Evolutionary conservation across 2,113 vertebrate species (phyloP), one percentile per base, ranked within the genome.

Genomic region (Hippopotamus amphibius): DNA sequence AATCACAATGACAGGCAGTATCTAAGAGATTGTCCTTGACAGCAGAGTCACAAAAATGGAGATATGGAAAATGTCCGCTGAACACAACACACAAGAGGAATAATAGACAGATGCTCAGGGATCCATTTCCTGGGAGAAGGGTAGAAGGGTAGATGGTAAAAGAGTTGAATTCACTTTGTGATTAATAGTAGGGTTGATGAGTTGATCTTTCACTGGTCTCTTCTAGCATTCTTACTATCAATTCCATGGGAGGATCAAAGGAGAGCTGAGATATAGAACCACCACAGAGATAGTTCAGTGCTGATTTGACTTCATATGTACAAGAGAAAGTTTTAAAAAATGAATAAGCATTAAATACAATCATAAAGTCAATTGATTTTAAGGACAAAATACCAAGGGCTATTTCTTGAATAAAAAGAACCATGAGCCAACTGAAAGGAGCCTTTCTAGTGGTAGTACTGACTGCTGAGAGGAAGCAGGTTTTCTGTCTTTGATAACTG

Each of bases 1-100:
- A 96, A 97, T 97, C 93, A 72, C 92, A 92, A 85, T 68, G 97
- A 88, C 76, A 85, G 84, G 95, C 80, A 95, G 87, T 46, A 48
- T 85, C 76, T 94, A 80, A 53, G 50, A 93, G 92, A 93, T 88
- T 90, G 85, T 82, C 92, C 93, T 84, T 88, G 83, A 97, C 80
- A 93, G 95, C 66, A 88, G 84, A 93, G 93, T 71, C 43, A 41
- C 59, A 28, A 82, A 97, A 80, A 92, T 72, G 69, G 87, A 97
- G 96, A 61, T 59, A 85, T 3, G n/a, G 93, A 82, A 92, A 77
- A 96, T 90, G 90, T 95, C 74, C 1, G 0, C 65, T 37, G 30
- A 90, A 80, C 21, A 80, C 69, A 95, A 96, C 93, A 97, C 90
- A 96, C 80, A 93, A 89, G 95, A 74, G 92, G 21, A 93, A 85